Base-by-base conservation (phyloP, 2,888 invertebrate species). In the Chromoteleia sp. region DNA sequence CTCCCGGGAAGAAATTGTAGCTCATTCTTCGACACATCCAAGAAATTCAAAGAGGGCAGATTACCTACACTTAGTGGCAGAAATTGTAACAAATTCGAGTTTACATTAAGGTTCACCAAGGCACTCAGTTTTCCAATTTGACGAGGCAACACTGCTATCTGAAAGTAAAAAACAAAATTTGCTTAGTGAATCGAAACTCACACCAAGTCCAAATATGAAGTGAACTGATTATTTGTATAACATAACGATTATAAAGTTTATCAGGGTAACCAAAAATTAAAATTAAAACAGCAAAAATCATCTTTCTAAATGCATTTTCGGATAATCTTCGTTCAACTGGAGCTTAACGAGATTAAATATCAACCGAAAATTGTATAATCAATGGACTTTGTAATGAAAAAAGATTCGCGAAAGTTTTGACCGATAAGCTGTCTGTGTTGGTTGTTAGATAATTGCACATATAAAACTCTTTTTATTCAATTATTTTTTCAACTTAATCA, bases 1-100 rank as follows among this genome's bases (percentile, higher is more conserved):
- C 94, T 94, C 68, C 94, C 94, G n/a, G 95, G 95, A 67, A 95
- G 88, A 48, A 90, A 90, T 39, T 88, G 82, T 45, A 95, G 88
- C 10, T 89, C 84, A 88, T 95, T 95, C 52, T 92, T 91, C 0
- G 94, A 93, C 41, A 94, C 89, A 71, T 93, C 93, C 10, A 95
- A 91, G 84, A 93, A 93, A 86, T 93, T 94, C 88, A 86, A 92
- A 90, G 75, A 59, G 2, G 14, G 56, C 50, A 95, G 92, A 21
- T 94, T 93, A 4, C 96, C 95, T 54, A 97, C 91, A 12, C 94
- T 94, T 54, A 94, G 93, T 0, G 96, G 96, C 68, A 97, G 88
- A 25, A 87, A 88, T 33, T 85, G 89, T 1, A 97, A 88, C 33
- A 89, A 85, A 90, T 97, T 97, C 63, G 94, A 91, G 85, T 94